Evolutionary conservation across 2,888 invertebrate species (phyloP), one percentile per base, ranked within the genome.

Genomic region (Erynnis tages): DNA sequence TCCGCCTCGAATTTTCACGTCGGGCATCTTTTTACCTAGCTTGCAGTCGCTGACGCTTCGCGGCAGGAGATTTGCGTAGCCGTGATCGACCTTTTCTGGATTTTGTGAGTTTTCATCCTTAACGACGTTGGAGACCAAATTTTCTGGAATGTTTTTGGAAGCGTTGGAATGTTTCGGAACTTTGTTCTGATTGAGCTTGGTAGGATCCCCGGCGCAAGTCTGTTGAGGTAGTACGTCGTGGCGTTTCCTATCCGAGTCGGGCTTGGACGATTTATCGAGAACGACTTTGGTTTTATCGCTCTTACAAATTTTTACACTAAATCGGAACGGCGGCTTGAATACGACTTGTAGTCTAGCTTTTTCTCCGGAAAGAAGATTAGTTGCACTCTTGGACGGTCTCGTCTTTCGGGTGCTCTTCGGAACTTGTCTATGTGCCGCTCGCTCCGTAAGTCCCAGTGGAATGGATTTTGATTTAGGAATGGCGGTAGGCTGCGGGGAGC

Each of bases 271-370:
- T 62, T 91, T 91, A 57, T 93, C 93, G 23, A 92, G 85, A 45
- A 91, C 91, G 3, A 91, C 91, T 80, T 91, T 91, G 7, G 90
- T 91, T 74, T 94, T 94, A 59, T 94, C 94, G 48, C 93, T 92
- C 69, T 93, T 94, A 54, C 93, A 91, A 57, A 96, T 91, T 72
- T 95, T 94, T 48, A 96, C 91, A 75, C 95, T 95, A 79, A 96
- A 96, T 69, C 95, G 94, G 81, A 96, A 96, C 7, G 96, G 96
- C 44, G 96, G 96, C 73, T 96, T 96, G 76, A 95, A 96, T 17
- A 96, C 94, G 25, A 96, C 96, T 79, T 96, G 96, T 14, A 96
- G 83, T 60, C 95, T 92, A 7, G 96, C 93, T 73, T 94, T 94
- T 64, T 92, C 92, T 49, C 90, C 89, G 34, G 90, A 85, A n/a